Percentiles rank a stretch among this genome's conserved stretches.
Evolutionary conservation across 2,888 invertebrate species (phyloP).

Genomic region (Romanomermis culicivorax): DNA sequence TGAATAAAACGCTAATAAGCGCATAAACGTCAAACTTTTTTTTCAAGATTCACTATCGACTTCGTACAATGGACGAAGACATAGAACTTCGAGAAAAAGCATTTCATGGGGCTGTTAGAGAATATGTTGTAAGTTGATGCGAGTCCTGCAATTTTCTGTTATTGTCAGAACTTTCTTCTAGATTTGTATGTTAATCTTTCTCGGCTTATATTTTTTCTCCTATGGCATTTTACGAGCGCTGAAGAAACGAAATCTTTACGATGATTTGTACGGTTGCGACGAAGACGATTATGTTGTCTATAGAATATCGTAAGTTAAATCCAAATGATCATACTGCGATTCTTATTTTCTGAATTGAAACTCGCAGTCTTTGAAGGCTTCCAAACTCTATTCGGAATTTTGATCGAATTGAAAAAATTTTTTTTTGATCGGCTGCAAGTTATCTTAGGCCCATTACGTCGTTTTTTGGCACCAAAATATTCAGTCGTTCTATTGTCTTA

Average conservation of each 20-base stretch:
- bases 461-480: too few relatives aligned
- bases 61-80: too few relatives aligned
- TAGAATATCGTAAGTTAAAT: constrained; percentile 39
- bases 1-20: too few relatives aligned
- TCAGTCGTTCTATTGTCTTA: too few relatives aligned
- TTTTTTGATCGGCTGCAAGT: too few relatives aligned
- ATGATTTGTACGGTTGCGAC: constrained; percentile 65
- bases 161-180: constrained; percentile 43
- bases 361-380: too few relatives aligned
- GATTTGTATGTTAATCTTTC: constrained; percentile 73
- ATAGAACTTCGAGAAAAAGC: constrained; percentile 65
- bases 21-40: too few relatives aligned
- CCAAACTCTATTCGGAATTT: too few relatives aligned
- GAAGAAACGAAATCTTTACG: constrained; percentile 49
- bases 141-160: too few relatives aligned
- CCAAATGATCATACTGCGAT: background rate
- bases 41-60: too few relatives aligned
- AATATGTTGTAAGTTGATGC: constrained; percentile 82
- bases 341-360: background rate
- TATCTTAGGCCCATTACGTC: too few relatives aligned
- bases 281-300: constrained; percentile 64
- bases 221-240: constrained; percentile 59
- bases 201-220: constrained; percentile 59
- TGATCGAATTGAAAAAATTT: too few relatives aligned
- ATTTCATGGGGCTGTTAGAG: constrained; percentile 78